phyloP scores from a whole-genome alignment of 2,888 invertebrate genomes.

The Didymodactylos carnosus region DNA sequence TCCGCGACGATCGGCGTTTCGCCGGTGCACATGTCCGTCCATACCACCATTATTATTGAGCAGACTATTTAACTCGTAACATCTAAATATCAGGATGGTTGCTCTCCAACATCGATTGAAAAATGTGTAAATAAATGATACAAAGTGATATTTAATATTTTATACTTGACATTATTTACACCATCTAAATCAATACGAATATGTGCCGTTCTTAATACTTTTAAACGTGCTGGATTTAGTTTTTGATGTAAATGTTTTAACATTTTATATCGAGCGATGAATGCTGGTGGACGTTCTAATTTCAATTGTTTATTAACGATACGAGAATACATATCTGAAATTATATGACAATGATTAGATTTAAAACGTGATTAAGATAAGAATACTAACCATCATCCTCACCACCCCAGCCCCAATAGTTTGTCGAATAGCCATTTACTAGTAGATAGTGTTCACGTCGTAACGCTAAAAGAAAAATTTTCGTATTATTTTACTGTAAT shows the following conservation, averaged over 20 bases:
- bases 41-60: no score
- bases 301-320: conserved; percentile 45
- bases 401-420: conserved; percentile 35
- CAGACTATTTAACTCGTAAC: no score
- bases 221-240: conserved; percentile 38
- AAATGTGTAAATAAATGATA: conserved; percentile 10
- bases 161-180: conserved; percentile 7
- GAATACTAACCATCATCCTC: conserved; percentile 30
- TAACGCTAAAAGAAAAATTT: conserved; percentile 26
- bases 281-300: conserved; percentile 73
- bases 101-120: conserved; percentile 8
- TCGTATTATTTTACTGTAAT: neutral
- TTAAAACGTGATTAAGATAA: no score
- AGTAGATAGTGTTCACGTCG: conserved; percentile 29
- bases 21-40: no score
- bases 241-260: conserved; percentile 48
- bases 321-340: conserved; percentile 17
- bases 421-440: conserved; percentile 34
- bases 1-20: no score
- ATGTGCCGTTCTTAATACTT: conserved; percentile 60
- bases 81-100: neutral
- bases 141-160: neutral
- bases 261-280: conserved; percentile 86
- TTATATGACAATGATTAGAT: no score
- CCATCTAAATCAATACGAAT: conserved; percentile 23